Percentiles rank a stretch among this genome's conserved stretches.
These are phyloP conservation scores for Philereme vetulata DNA, from an alignment of 2,888 invertebrate genomes.

Conservation along the genomic window DNA sequence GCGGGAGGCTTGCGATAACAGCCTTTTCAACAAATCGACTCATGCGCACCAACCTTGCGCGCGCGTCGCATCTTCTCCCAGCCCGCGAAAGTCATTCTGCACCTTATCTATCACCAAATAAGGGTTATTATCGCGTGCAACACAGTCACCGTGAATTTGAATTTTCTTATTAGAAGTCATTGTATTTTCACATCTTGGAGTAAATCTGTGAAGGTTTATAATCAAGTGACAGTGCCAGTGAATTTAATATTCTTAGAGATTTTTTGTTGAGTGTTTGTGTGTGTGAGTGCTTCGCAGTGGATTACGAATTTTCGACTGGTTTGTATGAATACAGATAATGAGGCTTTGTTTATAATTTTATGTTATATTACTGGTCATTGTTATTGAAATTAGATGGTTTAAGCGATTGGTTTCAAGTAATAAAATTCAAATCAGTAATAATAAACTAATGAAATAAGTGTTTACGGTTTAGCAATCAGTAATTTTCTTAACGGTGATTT, in stretches of 20 bases:
- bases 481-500: too few species aligned
- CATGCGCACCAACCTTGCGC: conserved; percentile 65
- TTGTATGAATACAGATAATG: conserved; percentile 19
- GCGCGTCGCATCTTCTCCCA: conserved; percentile 47
- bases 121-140: conserved; percentile 9
- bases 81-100: conserved; percentile 2
- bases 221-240: conserved; percentile 16
- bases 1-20: conserved; percentile 68
- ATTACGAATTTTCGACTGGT: conserved; percentile 5
- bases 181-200: too few species aligned
- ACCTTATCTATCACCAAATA: conserved; percentile 18
- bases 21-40: conserved; percentile 61
- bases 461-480: too few species aligned
- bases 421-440: too few species aligned
- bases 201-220: conserved; percentile 1
- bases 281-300: conserved; percentile 25
- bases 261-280: conserved; percentile 21
- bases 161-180: not conserved
- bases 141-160: conserved; percentile 8
- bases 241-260: conserved; percentile 7
- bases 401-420: not conserved
- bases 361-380: not conserved
- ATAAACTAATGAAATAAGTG: too few species aligned
- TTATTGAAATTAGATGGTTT: not conserved
- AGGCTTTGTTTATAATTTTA: conserved; percentile 6